These are phyloP conservation scores for Aegotheles bennettii DNA, from an alignment of 2,113 vertebrate species.

Conservation along the genomic window DNA sequence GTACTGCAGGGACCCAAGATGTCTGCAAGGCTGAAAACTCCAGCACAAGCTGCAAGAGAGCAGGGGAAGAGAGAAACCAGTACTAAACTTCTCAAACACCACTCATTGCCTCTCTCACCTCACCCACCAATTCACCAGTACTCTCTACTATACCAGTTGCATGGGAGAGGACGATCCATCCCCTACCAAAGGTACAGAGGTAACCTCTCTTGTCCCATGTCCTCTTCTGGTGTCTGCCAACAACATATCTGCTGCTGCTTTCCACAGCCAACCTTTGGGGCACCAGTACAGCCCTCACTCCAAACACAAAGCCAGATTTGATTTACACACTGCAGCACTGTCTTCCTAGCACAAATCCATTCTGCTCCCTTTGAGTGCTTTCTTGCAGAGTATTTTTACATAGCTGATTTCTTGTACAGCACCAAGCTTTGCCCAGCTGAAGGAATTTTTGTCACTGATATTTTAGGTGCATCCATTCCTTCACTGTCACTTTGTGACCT, in stretches of 20 bases:
- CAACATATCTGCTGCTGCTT: neutral
- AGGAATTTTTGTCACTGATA: neutral
- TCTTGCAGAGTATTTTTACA: neutral
- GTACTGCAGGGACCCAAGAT: neutral
- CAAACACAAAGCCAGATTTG: neutral
- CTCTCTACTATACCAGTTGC: neutral
- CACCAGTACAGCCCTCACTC: neutral
- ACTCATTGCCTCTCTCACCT: neutral
- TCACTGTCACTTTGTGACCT: slow-evolving; percentile 12
- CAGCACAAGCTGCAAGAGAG: neutral
- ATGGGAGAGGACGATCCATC: neutral
- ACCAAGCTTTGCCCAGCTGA: neutral
- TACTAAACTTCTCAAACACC: neutral
- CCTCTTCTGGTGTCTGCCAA: neutral
- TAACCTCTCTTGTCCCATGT: neutral
- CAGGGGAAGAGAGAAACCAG: neutral
- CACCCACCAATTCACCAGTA: neutral
- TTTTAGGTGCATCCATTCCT: neutral
- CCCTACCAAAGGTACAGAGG: neutral
- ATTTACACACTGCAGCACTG: neutral
- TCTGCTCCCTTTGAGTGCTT: neutral
- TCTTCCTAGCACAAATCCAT: neutral
- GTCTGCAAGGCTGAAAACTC: neutral
- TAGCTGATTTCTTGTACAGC: neutral
- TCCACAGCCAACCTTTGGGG: neutral